These are phyloP conservation scores for Sebastes iracundus DNA, from an alignment of 2,797 vertebrate genomes.

Conservation along the genomic window DNA sequence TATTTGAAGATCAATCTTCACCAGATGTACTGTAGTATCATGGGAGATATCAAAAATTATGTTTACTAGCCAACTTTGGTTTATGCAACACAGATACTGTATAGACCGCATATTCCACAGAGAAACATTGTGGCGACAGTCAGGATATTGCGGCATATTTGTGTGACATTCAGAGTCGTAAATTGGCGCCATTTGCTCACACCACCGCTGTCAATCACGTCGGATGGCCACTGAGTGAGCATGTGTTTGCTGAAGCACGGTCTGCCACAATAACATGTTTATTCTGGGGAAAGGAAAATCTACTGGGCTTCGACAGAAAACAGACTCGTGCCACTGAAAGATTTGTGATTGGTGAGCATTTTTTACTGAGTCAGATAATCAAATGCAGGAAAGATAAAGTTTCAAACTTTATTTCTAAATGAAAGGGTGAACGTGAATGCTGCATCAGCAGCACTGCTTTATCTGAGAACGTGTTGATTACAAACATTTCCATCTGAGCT, in stretches of 20 bases:
- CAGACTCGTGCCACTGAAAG: neutral
- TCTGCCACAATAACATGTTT: constrained; percentile 55
- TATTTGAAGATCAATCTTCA: constrained; percentile 11
- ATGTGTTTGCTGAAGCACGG: constrained; percentile 29
- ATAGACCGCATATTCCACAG: constrained; percentile 20
- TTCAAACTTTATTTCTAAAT: neutral
- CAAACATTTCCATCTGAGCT: neutral
- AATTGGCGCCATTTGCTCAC: constrained; percentile 49
- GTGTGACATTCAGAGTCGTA: constrained; percentile 46
- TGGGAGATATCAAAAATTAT: neutral
- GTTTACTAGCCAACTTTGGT: constrained; percentile 22
- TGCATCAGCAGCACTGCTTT: neutral
- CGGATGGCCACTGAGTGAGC: constrained; percentile 19
- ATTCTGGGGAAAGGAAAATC: constrained; percentile 26
- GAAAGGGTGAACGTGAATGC: neutral
- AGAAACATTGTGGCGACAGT: constrained; percentile 38
- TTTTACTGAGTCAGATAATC: neutral
- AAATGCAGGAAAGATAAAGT: neutral
- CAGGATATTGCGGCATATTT: constrained; percentile 49
- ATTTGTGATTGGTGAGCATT: neutral
- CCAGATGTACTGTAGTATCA: neutral
- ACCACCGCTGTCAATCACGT: constrained; percentile 63
- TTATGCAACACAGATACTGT: constrained; percentile 2
- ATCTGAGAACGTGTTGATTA: neutral
- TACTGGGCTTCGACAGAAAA: neutral